These are phyloP conservation scores for Amphiura filiformis DNA, from an alignment of 35 echinoderm and acorn worm species.

Conservation along the genomic window DNA sequence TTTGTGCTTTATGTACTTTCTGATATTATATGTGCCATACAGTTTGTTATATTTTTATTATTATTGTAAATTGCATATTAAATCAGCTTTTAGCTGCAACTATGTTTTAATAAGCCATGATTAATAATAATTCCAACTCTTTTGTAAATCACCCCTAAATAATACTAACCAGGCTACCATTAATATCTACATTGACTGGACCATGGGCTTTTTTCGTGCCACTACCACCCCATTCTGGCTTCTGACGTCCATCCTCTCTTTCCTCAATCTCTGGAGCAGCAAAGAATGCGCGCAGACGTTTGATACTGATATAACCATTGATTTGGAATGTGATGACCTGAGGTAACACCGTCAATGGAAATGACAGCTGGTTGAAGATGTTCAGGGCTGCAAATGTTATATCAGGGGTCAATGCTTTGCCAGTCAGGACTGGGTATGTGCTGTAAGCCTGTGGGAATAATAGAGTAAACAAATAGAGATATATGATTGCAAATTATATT, in stretches of 20 bases:
- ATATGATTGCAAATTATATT: too few relatives aligned
- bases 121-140: too few relatives aligned
- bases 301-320: constrained; percentile 43
- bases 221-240: neutral
- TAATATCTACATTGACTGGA: constrained; percentile 4
- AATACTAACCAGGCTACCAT: neutral
- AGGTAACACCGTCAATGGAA: constrained; percentile 41
- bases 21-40: too few relatives aligned
- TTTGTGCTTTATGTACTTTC: too few relatives aligned
- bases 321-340: constrained; percentile 16
- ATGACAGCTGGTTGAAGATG: constrained; percentile 42
- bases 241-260: neutral
- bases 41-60: too few relatives aligned
- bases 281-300: constrained; percentile 36
- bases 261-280: constrained; percentile 35
- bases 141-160: too few relatives aligned
- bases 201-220: neutral
- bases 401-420: constrained; percentile 49
- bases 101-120: too few relatives aligned
- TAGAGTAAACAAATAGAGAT: too few relatives aligned
- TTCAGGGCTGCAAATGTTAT: constrained; percentile 40
- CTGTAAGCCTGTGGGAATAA: constrained; percentile 42
- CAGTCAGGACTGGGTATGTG: constrained; percentile 29
- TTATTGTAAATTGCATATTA: too few relatives aligned
- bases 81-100: too few relatives aligned